phyloP scores from a whole-genome alignment of 2,888 invertebrate species.

The Pristionchus entomophagus region DNA sequence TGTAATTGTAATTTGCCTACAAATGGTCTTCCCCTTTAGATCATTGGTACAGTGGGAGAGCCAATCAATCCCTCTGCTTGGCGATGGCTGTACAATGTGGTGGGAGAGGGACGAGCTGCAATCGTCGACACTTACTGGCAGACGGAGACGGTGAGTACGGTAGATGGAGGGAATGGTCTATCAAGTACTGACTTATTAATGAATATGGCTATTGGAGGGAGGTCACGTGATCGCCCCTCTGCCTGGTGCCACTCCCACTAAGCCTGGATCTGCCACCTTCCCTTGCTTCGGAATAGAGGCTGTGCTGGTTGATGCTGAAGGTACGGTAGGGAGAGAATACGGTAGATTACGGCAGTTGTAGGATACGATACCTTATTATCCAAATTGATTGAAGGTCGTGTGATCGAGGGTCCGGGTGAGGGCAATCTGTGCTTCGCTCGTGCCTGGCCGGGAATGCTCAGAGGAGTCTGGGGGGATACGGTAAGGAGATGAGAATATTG shows the following conservation, averaged over 20 bases:
- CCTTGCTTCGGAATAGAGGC: slow-evolving; percentile 98
- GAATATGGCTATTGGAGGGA: slow-evolving; percentile 79
- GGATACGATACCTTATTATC: neutral
- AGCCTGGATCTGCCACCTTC: slow-evolving; percentile 97
- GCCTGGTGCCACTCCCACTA: slow-evolving; percentile 95
- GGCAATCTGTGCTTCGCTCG: slow-evolving; percentile 84
- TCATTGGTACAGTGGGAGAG: slow-evolving; percentile 97
- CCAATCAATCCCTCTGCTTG: slow-evolving; percentile 92
- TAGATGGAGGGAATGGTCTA: neutral
- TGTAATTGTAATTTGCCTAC: neutral
- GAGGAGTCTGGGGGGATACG: slow-evolving; percentile 92
- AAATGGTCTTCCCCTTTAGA: slow-evolving; percentile 79
- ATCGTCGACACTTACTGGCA: slow-evolving; percentile 99
- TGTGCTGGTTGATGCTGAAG: slow-evolving; percentile 89
- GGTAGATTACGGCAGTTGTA: neutral
- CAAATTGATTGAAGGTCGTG: slow-evolving; percentile 49
- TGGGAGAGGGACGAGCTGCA: slow-evolving; percentile 81
- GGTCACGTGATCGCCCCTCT: slow-evolving; percentile 96
- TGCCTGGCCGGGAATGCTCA: slow-evolving; percentile 99
- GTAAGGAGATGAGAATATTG: slow-evolving; percentile 79
- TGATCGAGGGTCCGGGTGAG: slow-evolving; percentile 67
- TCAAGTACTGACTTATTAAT: neutral
- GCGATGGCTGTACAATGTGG: slow-evolving; percentile 74
- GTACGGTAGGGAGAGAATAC: slow-evolving; percentile 76
- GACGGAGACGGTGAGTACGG: slow-evolving; percentile 86